Base-by-base conservation (phyloP, 2,888 invertebrate genomes). In the Eupithecia subfuscata region DNA sequence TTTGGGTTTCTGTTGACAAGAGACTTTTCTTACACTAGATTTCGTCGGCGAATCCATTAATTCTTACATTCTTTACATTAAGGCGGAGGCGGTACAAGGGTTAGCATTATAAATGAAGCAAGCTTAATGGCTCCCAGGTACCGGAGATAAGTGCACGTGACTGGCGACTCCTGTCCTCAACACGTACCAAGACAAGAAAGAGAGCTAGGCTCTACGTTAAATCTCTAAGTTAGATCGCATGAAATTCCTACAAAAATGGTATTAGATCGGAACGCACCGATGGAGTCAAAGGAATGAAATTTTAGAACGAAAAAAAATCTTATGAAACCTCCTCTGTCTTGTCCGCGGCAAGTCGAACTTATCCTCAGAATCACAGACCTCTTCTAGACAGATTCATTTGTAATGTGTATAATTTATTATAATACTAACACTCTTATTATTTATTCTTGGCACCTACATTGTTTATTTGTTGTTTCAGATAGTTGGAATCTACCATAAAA, bases 51-150 rank as follows among this genome's bases (percentile, higher is more conserved):
- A 37, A 60, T 73, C 73, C 69, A 69, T 73, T 69, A 69, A 73
- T 63, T 60, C 69, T 68, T 43, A 30, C 68, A 68, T 73, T 72
- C 30, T 25, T 8, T 48, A 48, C 52, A 52, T 14, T 18, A 45
- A n/a, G 22, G 25, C 18, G 69, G 30, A 68, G 68, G 43, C 14
- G 48, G 60, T 69, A 76, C 71, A 75, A 74, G 75, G 74, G 77
- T 77, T 48, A 65, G 72, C 70, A 72, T 77, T 77, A 77, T 77
- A 72, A 73, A 74, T 70, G 77, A 72, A 67, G 74, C 72, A 67
- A 48, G 30, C 74, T 69, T 71, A 74, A 74, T 69, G 69, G 74
- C 48, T 63, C 52, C 69, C 43, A 7, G 25, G 34, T 14, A 6
- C 30, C 16, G 45, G 69, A 69, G 73, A 64, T 74, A 69, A 74